A percentile compares a stretch with the other conserved stretches of the same genome.
phyloP scores from a whole-genome alignment of 2,113 vertebrate genomes.

The Chitala chitala region DNA sequence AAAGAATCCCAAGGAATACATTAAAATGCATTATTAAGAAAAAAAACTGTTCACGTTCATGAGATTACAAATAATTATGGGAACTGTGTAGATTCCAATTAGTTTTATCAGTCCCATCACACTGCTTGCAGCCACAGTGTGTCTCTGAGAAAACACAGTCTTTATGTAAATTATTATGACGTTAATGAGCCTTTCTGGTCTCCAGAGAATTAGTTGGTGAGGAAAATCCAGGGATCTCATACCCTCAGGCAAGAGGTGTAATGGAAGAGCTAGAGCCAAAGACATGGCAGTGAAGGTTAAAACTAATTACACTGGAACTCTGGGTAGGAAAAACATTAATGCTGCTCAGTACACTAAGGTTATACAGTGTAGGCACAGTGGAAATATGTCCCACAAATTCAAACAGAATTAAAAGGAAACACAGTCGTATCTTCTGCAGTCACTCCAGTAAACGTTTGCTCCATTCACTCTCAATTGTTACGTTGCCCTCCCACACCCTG shows the following conservation, averaged over 20 bases:
- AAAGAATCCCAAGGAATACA: not conserved
- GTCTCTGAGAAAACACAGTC: not conserved
- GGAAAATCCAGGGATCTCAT: not conserved
- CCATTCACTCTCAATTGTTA: constrained; percentile 6
- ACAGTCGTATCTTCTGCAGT: constrained; percentile 3
- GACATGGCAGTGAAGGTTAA: constrained; percentile 6
- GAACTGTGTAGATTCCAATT: not conserved
- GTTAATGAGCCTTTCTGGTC: not conserved
- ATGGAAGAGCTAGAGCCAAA: not conserved
- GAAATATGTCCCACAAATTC: not conserved
- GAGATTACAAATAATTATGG: not conserved
- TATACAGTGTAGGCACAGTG: not conserved
- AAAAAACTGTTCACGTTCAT: not conserved
- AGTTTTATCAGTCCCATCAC: not conserved
- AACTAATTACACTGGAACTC: not conserved
- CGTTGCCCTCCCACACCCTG: not conserved
- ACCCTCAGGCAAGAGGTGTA: not conserved
- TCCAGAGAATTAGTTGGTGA: not conserved
- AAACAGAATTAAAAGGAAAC: not conserved
- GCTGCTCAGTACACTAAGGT: constrained; percentile 4
- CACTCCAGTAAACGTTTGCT: constrained; percentile 14
- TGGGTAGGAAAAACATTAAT: not conserved
- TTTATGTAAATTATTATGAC: not conserved
- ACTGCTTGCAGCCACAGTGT: not conserved
- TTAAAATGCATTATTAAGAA: not conserved